phyloP scores from a whole-genome alignment of 1,140 invertebrate genomes.

The Orussus abietinus region DNA sequence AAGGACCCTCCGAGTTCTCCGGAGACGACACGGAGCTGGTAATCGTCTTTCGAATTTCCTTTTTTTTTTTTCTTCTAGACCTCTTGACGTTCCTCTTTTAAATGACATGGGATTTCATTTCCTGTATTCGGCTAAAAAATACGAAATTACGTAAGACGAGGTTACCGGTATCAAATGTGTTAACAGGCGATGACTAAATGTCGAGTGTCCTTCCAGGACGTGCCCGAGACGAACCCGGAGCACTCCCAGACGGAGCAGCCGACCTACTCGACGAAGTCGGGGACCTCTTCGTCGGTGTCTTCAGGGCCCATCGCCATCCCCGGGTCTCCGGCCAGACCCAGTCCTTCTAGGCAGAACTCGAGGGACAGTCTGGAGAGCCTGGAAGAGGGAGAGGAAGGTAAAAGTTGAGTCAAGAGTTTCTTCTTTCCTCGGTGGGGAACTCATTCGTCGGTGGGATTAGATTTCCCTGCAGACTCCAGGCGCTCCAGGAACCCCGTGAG shows the following conservation, averaged over 20 bases:
- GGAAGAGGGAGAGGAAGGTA: slow-evolving; percentile 58
- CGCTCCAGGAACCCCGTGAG: slow-evolving; percentile 73
- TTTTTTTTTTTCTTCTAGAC: too few species aligned
- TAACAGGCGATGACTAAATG: too few species aligned
- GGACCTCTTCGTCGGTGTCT: slow-evolving; percentile 34
- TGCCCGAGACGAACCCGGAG: slow-evolving; percentile 35
- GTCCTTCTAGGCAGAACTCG: slow-evolving; percentile 57
- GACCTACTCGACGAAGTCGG: slow-evolving; percentile 49
- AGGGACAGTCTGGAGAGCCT: slow-evolving; percentile 60
- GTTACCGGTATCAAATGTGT: too few species aligned
- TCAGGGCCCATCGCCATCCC: slow-evolving; percentile 65
- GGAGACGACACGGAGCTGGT: slow-evolving; percentile 46
- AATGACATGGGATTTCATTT: too few species aligned
- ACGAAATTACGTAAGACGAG: too few species aligned
- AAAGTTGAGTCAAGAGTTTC: too few species aligned
- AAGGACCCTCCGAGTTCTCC: slow-evolving; percentile 39
- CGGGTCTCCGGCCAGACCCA: slow-evolving; percentile 60
- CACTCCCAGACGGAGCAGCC: slow-evolving; percentile 33
- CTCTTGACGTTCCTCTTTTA: too few species aligned
- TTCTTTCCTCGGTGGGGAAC: too few species aligned
- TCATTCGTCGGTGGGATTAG: too few species aligned
- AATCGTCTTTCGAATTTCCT: too few species aligned
- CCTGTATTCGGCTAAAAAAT: too few species aligned
- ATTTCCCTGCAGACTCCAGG: slow-evolving; percentile 44
- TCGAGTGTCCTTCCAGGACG: slow-evolving; percentile 26